phyloP scores from a whole-genome alignment of 2,113 vertebrate genomes.

The Scolopax mira region DNA sequence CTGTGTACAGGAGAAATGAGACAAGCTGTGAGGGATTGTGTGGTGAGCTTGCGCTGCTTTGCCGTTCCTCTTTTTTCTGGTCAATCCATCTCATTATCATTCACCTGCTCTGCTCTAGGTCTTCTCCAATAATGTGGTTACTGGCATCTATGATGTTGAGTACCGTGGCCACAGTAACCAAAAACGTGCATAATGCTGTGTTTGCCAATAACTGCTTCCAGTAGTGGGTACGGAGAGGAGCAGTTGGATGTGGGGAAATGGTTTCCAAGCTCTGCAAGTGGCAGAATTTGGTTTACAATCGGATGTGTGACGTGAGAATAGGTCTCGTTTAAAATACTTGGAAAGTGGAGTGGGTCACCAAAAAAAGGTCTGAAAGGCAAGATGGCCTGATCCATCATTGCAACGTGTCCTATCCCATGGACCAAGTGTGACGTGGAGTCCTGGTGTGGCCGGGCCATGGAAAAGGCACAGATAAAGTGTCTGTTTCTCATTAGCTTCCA shows the following conservation, averaged over 20 bases:
- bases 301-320: neutral
- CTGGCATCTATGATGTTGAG: neutral
- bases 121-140: neutral
- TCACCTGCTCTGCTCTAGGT: neutral
- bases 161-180: neutral
- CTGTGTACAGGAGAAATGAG: neutral
- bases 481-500: neutral
- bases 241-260: neutral
- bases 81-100: neutral
- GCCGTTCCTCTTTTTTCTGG: neutral
- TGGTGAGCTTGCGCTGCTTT: neutral
- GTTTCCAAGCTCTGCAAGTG: neutral
- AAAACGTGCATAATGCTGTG: neutral
- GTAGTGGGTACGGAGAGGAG: neutral
- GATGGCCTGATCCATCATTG: neutral
- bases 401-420: neutral
- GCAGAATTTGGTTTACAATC: neutral
- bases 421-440: neutral
- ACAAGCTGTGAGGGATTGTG: neutral
- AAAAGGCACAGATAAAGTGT: rapidly evolving
- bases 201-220: neutral
- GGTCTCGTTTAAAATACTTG: neutral
- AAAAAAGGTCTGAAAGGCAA: neutral
- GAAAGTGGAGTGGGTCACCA: neutral
- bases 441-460: rapidly evolving